Percentiles rank a stretch among this genome's conserved stretches.
Conservation (phyloP, 2,888 invertebrate genomes). For the Acleris holmiana region DNA sequence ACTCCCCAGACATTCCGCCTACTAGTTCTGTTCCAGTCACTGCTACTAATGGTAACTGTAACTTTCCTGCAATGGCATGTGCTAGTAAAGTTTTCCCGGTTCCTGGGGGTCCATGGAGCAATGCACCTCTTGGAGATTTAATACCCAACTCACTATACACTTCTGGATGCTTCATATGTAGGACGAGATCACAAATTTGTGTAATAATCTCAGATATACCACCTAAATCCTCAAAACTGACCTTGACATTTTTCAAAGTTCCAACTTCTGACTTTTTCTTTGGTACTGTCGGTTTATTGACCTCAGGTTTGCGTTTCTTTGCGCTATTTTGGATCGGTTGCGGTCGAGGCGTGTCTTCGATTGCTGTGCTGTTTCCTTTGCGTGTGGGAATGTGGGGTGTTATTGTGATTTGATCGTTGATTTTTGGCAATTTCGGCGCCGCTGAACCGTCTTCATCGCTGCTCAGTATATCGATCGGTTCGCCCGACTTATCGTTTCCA, state of each 20-base stretch:
- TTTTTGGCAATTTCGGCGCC: constrained; percentile 77
- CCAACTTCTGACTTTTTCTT: constrained; percentile 70
- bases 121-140: constrained; percentile 94
- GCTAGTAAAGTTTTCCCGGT: constrained; percentile 95
- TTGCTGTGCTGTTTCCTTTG: constrained; percentile 56
- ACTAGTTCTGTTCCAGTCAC: constrained; percentile 96
- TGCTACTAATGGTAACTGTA: constrained; percentile 92
- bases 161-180: constrained; percentile 95
- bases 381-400: constrained; percentile 73
- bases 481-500: constrained; percentile 69
- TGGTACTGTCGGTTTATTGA: constrained; percentile 51
- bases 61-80: constrained; percentile 93
- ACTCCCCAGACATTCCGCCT: constrained; percentile 97
- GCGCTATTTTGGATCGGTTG: constrained; percentile 58
- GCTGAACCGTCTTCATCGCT: constrained; percentile 73
- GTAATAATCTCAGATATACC: constrained; percentile 90
- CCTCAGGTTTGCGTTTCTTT: constrained; percentile 71
- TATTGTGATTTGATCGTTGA: constrained; percentile 79
- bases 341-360: constrained; percentile 55
- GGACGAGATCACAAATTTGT: constrained; percentile 88
- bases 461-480: constrained; percentile 77
- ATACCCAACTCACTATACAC: constrained; percentile 94
- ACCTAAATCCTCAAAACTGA: constrained; percentile 91
- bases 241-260: constrained; percentile 68
- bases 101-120: constrained; percentile 98